Base-by-base conservation (phyloP, 2,888 invertebrate genomes). In the Volucella bombylans region DNA sequence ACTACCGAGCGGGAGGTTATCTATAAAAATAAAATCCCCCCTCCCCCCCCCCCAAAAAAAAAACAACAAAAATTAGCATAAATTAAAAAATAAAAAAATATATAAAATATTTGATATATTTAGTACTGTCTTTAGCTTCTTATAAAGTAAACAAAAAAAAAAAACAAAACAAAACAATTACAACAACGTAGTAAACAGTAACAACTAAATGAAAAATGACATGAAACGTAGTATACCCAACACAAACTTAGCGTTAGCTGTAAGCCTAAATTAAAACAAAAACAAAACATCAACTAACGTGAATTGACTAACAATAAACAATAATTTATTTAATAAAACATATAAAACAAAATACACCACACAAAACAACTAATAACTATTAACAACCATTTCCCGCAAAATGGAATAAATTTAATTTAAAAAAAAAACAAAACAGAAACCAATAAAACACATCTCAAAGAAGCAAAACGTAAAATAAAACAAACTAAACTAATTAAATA, bases 121-220 rank as follows among this genome's bases (percentile, higher is more conserved):
- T 85, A 80, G 80, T 85, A 85, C 83, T 85, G 83, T 85, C 83
- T 80, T 65, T 85, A 85, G 83, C 74, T 76, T 76, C 76, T 57
- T 76, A 67, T 69, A 65, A 73, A 18, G 18, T 18, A 18, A 18
- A 18, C 18, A 18, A 18, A 1, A 57, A 54, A 39, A 43, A 43
- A 55, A 59, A 15, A n/a, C 54, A 15, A 14, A 23, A 73, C 31
- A 14, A 18, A 52, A 50, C 45, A 67, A 57, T 45, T 8, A 62
- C 47, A 68, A 69, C 52, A 71, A 45, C 41, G 71, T 80, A 85
- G 80, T 80, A 59, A 79, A 79, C 62, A 45, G 61, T 67, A 59
- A 23, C 23, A 23, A 23, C 23, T 23, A 23, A 23, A 23, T 2
- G 23, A 23, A 23, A 80, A 82, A 82, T 82, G 78, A 78, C 82